Base-by-base conservation (phyloP, 2,888 invertebrate genomes). In the Trichacis sp. region DNA sequence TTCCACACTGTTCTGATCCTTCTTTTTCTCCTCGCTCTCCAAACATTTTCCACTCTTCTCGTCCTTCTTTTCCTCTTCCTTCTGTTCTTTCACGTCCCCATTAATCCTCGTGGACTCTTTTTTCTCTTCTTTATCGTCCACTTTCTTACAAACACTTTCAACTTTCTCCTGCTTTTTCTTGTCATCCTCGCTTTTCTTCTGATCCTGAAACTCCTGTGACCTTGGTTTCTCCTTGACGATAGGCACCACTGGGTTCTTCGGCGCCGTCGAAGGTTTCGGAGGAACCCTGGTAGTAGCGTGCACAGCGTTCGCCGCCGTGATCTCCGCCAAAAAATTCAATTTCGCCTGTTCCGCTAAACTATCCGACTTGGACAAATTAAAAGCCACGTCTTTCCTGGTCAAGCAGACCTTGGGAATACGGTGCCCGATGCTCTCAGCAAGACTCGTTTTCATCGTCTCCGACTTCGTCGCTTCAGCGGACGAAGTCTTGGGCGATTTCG, bases 401-500 rank as follows among this genome's bases (percentile, higher is more conserved):
- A 60, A 24, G 1, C 49, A 53, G 5, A 59, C 57, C 30, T 67
- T 67, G 1, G 61, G 29, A 46, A 63, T 17, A 45, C 49, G 30
- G 24, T 62, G 55, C 3, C 20, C 52, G n/a, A 58, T 50, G 9
- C 57, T 40, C 5, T 11, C 65, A 5, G 47, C 50, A 5, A 69
- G 65, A 6, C 56, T 0, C 46, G 50, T 6, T 24, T 48, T n/a
- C 6, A 72, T 64, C 0, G 70, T 60, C 12, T 79, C 77, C 0
- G 58, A 59, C 18, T 77, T 78, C 5, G 70, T 66, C 1, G 61
- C 63, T n/a, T 72, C 66, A 1, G 56, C 33, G 1, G 77, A 72
- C 3, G 73, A 71, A 19, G 76, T 65, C 15, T 77, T 71, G 17
- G 77, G 73, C 8, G 78, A 76, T 8, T 79, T 75, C 1, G 78